Conservation (phyloP, 2,113 vertebrate species). For the Oenanthe oenanthe region DNA sequence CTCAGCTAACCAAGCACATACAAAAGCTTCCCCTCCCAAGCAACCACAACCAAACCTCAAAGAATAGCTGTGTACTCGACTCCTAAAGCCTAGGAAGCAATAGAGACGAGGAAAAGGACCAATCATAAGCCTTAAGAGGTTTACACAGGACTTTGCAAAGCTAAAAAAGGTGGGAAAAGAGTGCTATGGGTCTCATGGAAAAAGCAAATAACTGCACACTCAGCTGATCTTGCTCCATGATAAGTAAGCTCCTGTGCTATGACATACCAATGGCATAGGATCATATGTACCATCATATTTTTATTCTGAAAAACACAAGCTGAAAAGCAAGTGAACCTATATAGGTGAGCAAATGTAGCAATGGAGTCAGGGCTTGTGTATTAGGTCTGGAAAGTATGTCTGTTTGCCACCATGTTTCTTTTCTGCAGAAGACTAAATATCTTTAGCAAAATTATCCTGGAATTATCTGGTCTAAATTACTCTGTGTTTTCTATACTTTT, state of each 20-base stretch:
- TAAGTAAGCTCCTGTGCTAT: background rate
- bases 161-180: rapidly evolving
- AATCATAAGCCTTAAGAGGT: background rate
- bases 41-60: background rate
- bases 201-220: background rate
- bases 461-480: background rate
- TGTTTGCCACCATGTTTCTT: background rate
- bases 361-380: background rate
- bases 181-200: background rate
- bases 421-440: background rate
- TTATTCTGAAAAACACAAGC: background rate
- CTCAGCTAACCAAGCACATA: background rate
- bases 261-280: background rate
- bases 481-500: background rate
- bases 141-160: background rate
- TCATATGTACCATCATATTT: background rate
- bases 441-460: background rate
- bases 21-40: background rate
- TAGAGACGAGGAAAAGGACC: background rate
- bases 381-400: background rate
- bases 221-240: background rate
- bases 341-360: background rate
- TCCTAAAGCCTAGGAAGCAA: background rate
- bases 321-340: background rate
- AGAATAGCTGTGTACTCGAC: background rate